Conservation (phyloP, 37 sponge, comb jelly and placozoan genomes). For the Beroe forskalii region DNA sequence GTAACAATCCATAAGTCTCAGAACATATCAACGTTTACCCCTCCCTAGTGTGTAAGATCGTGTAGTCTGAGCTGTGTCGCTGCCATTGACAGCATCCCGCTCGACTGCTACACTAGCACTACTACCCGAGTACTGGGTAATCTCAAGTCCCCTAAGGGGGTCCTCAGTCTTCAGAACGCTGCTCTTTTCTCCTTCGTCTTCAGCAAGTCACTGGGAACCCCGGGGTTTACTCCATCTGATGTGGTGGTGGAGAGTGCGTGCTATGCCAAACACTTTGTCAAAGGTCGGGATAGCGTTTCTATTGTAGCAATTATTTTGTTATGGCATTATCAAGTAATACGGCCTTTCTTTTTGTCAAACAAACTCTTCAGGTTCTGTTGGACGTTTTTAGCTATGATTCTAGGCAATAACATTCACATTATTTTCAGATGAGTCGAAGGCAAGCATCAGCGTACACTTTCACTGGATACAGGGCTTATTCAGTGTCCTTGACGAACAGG, state of each 20-base stretch:
- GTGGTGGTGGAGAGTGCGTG: too few relatives aligned
- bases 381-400: too few relatives aligned
- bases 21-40: too few relatives aligned
- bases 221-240: neutral
- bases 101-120: neutral
- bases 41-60: neutral
- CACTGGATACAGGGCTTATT: slow-evolving; percentile 15
- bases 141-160: neutral
- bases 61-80: neutral
- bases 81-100: neutral
- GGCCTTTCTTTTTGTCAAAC: too few relatives aligned
- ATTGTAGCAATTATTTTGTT: too few relatives aligned
- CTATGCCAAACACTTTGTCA: too few relatives aligned
- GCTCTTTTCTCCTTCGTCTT: neutral
- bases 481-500: neutral
- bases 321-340: too few relatives aligned
- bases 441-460: neutral
- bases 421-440: too few relatives aligned
- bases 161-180: neutral
- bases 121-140: neutral
- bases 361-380: too few relatives aligned
- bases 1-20: too few relatives aligned
- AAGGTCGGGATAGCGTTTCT: too few relatives aligned
- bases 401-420: too few relatives aligned
- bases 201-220: neutral